Percentiles rank a stretch among this genome's conserved stretches.
phyloP scores from a whole-genome alignment of 1,140 invertebrate genomes.

The Linepithema humile region DNA sequence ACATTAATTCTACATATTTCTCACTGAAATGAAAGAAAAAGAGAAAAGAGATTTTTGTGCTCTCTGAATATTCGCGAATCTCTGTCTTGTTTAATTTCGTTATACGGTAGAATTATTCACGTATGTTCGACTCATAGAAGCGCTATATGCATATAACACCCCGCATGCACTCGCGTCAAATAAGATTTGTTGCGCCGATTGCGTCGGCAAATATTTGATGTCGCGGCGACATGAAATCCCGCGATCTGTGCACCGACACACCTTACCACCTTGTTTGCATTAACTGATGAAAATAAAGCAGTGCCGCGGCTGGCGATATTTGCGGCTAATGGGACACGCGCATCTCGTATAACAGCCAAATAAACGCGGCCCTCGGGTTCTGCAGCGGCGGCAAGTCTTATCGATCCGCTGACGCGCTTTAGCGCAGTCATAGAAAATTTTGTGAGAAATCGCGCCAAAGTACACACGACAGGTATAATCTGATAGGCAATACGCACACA shows the following conservation, averaged over 20 bases:
- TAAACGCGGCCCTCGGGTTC: slow-evolving; percentile 1
- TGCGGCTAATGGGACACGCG: slow-evolving; percentile 37
- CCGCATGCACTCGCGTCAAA: slow-evolving; percentile 49
- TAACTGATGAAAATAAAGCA: slow-evolving; percentile 63
- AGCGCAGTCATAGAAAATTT: background rate
- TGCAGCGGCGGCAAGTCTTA: slow-evolving; percentile 11
- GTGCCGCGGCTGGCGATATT: background rate
- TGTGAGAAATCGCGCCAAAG: background rate
- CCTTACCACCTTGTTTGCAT: slow-evolving; percentile 53
- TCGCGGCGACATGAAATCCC: slow-evolving; percentile 48
- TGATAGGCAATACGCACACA: background rate
- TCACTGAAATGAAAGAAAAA: too few species aligned
- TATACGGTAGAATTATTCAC: background rate
- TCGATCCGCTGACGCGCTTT: slow-evolving; percentile 37
- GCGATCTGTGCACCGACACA: slow-evolving; percentile 42
- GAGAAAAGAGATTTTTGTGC: background rate
- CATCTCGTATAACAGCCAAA: background rate
- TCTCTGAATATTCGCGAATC: background rate
- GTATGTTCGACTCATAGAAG: background rate
- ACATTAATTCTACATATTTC: slow-evolving; percentile 3
- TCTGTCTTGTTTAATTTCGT: slow-evolving; percentile 16
- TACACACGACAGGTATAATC: background rate
- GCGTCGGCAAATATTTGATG: slow-evolving; percentile 65
- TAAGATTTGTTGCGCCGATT: slow-evolving; percentile 65
- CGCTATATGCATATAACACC: slow-evolving; percentile 30